Percentiles rank a stretch among this genome's conserved stretches.
Conservation (phyloP, 2,113 vertebrate genomes). For the Silurus meridionalis region DNA sequence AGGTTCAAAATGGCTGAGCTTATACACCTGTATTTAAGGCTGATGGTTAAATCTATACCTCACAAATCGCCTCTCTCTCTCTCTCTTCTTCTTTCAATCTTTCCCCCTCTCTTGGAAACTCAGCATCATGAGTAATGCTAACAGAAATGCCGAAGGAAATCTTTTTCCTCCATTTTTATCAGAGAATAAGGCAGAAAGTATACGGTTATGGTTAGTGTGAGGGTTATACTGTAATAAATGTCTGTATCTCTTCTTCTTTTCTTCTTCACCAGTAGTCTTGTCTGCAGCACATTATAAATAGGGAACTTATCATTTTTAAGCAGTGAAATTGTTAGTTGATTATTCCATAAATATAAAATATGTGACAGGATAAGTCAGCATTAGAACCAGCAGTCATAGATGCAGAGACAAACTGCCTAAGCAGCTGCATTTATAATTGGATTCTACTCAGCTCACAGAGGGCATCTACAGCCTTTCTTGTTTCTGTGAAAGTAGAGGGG, state of each 20-base stretch:
- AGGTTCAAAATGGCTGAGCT: background rate
- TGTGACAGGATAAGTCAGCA: constrained; percentile 18
- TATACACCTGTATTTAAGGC: background rate
- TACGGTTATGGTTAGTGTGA: too few species aligned
- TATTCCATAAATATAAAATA: constrained; percentile 8
- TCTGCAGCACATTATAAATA: background rate
- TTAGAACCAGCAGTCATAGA: constrained; percentile 20
- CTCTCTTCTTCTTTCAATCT: background rate
- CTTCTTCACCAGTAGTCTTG: background rate
- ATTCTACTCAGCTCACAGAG: constrained; percentile 55
- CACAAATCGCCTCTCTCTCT: background rate
- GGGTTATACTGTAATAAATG: too few species aligned
- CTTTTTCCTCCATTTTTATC: too few species aligned
- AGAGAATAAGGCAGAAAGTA: too few species aligned
- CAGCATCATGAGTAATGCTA: too few species aligned
- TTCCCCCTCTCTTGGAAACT: too few species aligned
- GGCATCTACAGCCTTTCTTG: constrained; percentile 45
- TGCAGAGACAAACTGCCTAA: constrained; percentile 33
- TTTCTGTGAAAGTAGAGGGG: constrained; percentile 39
- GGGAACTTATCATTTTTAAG: background rate
- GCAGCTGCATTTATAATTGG: constrained; percentile 54
- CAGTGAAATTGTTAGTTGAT: background rate
- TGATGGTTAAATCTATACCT: background rate
- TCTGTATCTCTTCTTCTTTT: background rate
- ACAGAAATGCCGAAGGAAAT: too few species aligned